A percentile compares a stretch with the other conserved stretches of the same genome.
Evolutionary conservation across 2,797 vertebrate genomes (phyloP).

Genomic region (Enteromius paludinosus): DNA sequence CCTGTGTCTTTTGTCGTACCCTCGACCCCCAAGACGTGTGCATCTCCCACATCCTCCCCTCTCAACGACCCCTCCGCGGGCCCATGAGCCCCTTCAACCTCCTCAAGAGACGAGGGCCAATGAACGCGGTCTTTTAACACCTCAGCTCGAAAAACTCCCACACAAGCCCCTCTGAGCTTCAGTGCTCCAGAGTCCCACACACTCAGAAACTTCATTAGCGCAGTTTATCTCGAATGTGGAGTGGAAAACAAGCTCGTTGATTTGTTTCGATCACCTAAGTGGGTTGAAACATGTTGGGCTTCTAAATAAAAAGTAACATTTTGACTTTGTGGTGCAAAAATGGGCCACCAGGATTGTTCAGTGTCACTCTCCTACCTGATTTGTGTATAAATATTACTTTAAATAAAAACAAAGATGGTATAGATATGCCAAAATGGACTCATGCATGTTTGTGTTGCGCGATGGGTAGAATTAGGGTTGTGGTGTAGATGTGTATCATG

Average conservation of each 20-base stretch:
- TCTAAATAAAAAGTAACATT: background rate
- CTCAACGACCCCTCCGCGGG: slow-evolving; percentile 67
- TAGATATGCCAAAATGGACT: too few species aligned
- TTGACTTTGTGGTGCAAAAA: background rate
- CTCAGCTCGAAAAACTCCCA: slow-evolving; percentile 51
- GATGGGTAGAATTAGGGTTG: too few species aligned
- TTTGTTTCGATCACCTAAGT: background rate
- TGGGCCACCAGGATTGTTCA: background rate
- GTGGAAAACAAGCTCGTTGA: background rate
- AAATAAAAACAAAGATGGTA: too few species aligned
- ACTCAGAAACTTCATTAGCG: slow-evolving; percentile 3
- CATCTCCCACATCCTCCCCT: slow-evolving; percentile 78
- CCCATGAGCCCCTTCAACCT: slow-evolving; percentile 46
- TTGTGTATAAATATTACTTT: too few species aligned
- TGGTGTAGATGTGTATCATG: too few species aligned
- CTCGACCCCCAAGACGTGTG: slow-evolving; percentile 67
- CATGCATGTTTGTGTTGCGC: too few species aligned
- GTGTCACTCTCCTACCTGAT: background rate
- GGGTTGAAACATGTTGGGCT: background rate
- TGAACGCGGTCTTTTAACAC: slow-evolving; percentile 32
- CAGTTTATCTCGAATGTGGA: background rate
- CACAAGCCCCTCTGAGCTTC: slow-evolving; percentile 33
- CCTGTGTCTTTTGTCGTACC: slow-evolving; percentile 58
- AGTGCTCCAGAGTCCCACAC: background rate
- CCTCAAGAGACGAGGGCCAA: slow-evolving; percentile 32